These are phyloP conservation scores for Lepus oiostolus DNA, from an alignment of 2,797 vertebrate genomes.

Conservation along the genomic window DNA sequence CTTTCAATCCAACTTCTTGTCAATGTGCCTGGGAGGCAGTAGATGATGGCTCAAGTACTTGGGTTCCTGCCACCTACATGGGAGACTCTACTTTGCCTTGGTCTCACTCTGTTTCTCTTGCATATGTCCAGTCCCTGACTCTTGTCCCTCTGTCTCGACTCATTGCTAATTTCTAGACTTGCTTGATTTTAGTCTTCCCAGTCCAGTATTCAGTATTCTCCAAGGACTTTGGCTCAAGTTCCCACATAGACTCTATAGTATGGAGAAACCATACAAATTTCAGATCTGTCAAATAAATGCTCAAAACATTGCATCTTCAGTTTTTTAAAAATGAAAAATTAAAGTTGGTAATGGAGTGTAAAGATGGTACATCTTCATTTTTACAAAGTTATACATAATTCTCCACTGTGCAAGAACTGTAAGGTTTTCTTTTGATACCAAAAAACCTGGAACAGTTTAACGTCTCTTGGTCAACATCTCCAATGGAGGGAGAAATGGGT, in stretches of 20 bases:
- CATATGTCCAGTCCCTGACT: neutral
- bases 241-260: neutral
- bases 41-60: too few species aligned
- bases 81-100: neutral
- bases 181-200: conserved; percentile 3
- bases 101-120: conserved; percentile 8
- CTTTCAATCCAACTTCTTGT: too few species aligned
- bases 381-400: conserved; percentile 36
- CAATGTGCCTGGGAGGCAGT: too few species aligned
- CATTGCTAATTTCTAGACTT: conserved; percentile 14
- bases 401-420: neutral
- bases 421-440: conserved; percentile 34
- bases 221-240: conserved; percentile 36
- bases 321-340: conserved; percentile 33
- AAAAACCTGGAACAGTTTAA: conserved; percentile 20
- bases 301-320: conserved; percentile 6
- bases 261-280: neutral
- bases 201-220: neutral
- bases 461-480: conserved; percentile 36
- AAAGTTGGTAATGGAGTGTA: neutral
- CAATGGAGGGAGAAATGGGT: neutral
- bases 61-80: too few species aligned
- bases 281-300: neutral
- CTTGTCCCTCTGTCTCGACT: neutral
- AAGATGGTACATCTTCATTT: conserved; percentile 23